These are phyloP conservation scores for Albula goreensis DNA, from an alignment of 2,113 vertebrate genomes.

Conservation along the genomic window DNA sequence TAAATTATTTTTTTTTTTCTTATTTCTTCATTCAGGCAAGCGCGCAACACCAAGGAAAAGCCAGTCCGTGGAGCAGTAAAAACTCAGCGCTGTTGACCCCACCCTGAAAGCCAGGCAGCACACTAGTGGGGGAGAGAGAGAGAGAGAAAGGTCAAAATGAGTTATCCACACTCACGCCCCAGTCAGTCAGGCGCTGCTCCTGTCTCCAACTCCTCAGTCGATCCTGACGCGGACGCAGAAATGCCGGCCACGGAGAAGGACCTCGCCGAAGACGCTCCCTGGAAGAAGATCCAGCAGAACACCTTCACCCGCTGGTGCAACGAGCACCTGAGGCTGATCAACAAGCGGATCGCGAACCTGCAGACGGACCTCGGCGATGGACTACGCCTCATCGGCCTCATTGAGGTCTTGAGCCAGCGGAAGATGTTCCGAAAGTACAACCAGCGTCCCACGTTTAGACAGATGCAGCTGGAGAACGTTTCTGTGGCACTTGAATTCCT, in stretches of 20 bases:
- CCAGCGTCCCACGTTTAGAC: slow-evolving; percentile 79
- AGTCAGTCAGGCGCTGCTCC: slow-evolving; percentile 35
- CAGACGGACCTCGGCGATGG: slow-evolving; percentile 78
- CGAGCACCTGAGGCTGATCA: slow-evolving; percentile 77
- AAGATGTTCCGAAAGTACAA: slow-evolving; percentile 77
- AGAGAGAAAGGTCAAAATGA: slow-evolving; percentile 43
- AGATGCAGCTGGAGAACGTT: slow-evolving; percentile 86
- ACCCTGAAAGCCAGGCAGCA: background rate
- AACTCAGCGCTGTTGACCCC: background rate
- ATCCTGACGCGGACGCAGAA: slow-evolving; percentile 39
- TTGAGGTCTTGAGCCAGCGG: slow-evolving; percentile 84
- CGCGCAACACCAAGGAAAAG: background rate
- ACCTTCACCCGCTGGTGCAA: slow-evolving; percentile 83
- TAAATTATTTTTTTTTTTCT: background rate
- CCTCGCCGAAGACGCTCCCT: slow-evolving; percentile 77
- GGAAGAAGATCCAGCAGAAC: slow-evolving; percentile 84
- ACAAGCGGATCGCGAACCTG: slow-evolving; percentile 76
- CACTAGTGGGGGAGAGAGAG: background rate
- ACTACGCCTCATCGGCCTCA: slow-evolving; percentile 76
- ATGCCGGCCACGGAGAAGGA: slow-evolving; percentile 62
- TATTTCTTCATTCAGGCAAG: background rate
- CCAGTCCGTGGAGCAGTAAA: background rate
- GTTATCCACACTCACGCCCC: slow-evolving; percentile 46
- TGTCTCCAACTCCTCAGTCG: slow-evolving; percentile 3
- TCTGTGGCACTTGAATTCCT: slow-evolving; percentile 82